Base-by-base conservation (phyloP, 2,797 vertebrate genomes). In the Caiman crocodilus region DNA sequence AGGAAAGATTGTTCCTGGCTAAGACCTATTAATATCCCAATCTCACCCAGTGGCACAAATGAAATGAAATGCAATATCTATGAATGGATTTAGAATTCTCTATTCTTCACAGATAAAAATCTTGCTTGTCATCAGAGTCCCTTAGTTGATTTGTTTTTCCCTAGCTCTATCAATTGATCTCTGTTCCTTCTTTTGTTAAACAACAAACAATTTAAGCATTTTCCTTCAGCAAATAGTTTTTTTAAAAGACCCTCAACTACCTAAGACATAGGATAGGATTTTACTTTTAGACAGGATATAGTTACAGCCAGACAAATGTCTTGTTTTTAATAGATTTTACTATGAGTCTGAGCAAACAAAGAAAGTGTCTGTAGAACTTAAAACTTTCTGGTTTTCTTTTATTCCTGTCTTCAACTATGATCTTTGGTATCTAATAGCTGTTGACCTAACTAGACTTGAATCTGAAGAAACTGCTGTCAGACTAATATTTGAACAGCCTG, bases 181-280 rank as follows among this genome's bases (percentile, higher is more conserved):
- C 82, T 78, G 21, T 87, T 93, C 74, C 87, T 61, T 92, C 89
- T 83, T 89, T 74, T 32, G 87, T 90, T 94, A 92, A 96, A 90
- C 61, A 82, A 84, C 30, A 94, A 96, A 93, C 88, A 94, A 92
- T 94, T 92, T 92, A 82, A 93, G 92, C 90, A 84, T 25, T 84
- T 8, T 89, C 50, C 82, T 94, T 92, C 79, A 94, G 91, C 89
- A 89, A 71, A 85, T 82, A n/a, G 56, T 92, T 50, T 71, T 90
- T 17, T 89, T 94, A 84, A 80, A 84, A 84, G 92, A 95, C 89
- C n/a, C 84, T 87, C 91, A 91, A 85, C 74, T 35, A 82, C 18
- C 94, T 88, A 76, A 94, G 64, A 92, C 69, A 20, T 63, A 69
- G 86, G 88, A 84, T 76, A 87, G 82, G 84, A 91, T 90, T 93